phyloP scores from a whole-genome alignment of 2,113 vertebrate genomes.

The Elephantulus edwardii region DNA sequence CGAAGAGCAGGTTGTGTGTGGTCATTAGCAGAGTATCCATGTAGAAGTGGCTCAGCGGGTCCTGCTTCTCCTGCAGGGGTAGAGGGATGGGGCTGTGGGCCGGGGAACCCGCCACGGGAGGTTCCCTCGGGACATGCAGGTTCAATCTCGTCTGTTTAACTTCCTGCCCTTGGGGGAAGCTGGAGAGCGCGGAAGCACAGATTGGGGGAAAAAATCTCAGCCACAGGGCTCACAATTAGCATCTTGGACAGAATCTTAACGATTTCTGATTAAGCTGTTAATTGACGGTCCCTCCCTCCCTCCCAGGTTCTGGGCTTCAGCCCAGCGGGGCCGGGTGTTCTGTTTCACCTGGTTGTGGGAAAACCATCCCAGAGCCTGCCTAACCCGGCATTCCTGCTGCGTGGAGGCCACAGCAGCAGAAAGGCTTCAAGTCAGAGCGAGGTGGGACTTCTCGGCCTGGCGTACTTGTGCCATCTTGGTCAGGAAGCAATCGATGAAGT shows the following conservation, averaged over 20 bases:
- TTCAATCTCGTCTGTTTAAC: neutral
- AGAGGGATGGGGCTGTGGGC: neutral
- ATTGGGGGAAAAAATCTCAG: neutral
- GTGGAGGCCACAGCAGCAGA: neutral
- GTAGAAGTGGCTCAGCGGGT: slow-evolving; percentile 71
- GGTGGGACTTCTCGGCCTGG: neutral
- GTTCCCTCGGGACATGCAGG: neutral
- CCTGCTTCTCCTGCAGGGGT: slow-evolving; percentile 70
- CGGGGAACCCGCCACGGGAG: neutral
- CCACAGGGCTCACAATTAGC: neutral
- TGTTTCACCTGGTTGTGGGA: neutral
- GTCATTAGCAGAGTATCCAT: slow-evolving; percentile 78
- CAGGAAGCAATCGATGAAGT: slow-evolving; percentile 88
- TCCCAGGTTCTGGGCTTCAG: neutral
- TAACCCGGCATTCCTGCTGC: neutral
- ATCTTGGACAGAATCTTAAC: neutral
- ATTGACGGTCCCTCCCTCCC: neutral
- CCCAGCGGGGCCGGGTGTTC: neutral
- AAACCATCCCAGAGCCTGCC: too few species aligned
- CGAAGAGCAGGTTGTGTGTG: slow-evolving; percentile 78
- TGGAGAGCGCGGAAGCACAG: neutral
- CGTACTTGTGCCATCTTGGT: slow-evolving; percentile 83
- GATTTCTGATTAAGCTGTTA: slow-evolving; percentile 11
- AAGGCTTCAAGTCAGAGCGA: neutral
- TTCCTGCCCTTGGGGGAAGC: neutral